Evolutionary conservation across 2,113 vertebrate species (phyloP), one percentile per base, ranked within the genome.

Genomic region (Tautogolabrus adspersus): DNA sequence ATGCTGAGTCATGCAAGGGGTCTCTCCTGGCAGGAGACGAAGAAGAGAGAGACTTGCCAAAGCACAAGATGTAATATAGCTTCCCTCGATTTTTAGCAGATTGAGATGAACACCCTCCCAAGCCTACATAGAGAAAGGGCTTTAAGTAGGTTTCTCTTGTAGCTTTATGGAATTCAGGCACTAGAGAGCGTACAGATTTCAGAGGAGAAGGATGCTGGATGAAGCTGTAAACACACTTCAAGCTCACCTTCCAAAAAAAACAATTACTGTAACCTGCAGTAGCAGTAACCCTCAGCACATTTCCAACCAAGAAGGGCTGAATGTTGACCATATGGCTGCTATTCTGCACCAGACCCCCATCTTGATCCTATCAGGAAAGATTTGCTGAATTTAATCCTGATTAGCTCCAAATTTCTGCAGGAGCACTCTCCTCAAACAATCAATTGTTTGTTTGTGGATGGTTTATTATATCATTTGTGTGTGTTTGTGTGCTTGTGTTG

Each of bases 1-100:
- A 86, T 81, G 88, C 86, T 91, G 90, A 92, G 76, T 92, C 77
- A 89, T 82, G 76, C 82, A 26, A 60, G 47, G 66, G 47, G 68
- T 70, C 63, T 88, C 57, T 82, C 19, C 47, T 75, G 30, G 66
- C 60, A 63, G 65, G 18, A 77, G 49, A 51, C 55, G 23, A 65
- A 11, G 52, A n/a, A 64, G 30, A 72, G 60, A 49, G 55, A 58
- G 34, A 62, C 49, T 77, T 37, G 21, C n/a, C 40, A 34, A 52
- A 54, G 51, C 40, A 42, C 42, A 71, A 26, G 44, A 52, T 22
- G 59, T 22, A 58, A 21, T 55, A 1, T 49, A 56, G 11, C 38
- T 23, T 8, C 10, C 38, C 30, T 34, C 30, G 6, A 26, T 3
- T 51, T 47, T 30, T 18, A n/a, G n/a, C 66, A 22, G 18, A 18